phyloP scores from a whole-genome alignment of 1,140 invertebrate species.

The Phortica variegata region DNA sequence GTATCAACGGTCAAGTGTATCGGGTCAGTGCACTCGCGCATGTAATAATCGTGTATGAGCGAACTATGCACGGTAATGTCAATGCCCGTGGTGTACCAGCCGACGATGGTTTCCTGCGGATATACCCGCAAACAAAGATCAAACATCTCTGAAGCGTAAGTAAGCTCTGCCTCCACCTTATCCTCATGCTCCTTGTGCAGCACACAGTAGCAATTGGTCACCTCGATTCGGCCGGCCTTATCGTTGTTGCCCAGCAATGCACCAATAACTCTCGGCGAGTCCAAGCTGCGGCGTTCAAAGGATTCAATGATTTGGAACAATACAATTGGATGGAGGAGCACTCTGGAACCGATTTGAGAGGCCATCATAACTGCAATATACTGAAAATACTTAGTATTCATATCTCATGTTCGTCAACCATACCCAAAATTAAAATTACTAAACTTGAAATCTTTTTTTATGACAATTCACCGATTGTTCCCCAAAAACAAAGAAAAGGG shows the following conservation, averaged over 20 bases:
- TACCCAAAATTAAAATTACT: neutral
- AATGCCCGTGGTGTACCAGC: conserved; percentile 35
- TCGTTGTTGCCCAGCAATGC: conserved; percentile 28
- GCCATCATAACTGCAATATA: conserved; percentile 15
- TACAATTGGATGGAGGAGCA: conserved; percentile 32
- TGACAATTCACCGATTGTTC: too few relatives aligned
- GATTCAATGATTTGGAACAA: conserved; percentile 37
- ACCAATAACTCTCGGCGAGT: conserved; percentile 23
- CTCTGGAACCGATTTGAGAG: conserved; percentile 22
- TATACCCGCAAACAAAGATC: conserved; percentile 29
- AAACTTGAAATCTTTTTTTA: conserved; percentile 14
- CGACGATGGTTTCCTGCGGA: conserved; percentile 34
- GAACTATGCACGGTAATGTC: conserved; percentile 15
- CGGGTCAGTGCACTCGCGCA: conserved; percentile 22
- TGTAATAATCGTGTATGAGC: conserved; percentile 26
- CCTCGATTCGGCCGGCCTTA: conserved; percentile 24
- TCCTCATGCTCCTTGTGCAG: conserved; percentile 25
- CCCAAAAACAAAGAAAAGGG: too few relatives aligned
- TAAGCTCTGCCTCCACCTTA: conserved; percentile 25
- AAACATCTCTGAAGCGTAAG: conserved; percentile 29
- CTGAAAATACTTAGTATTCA: neutral
- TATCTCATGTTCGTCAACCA: neutral
- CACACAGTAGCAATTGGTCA: conserved; percentile 30
- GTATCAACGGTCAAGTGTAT: conserved; percentile 34
- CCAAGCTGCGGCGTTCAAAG: conserved; percentile 31